Evolutionary conservation across 1,140 invertebrate genomes (phyloP), one percentile per base, ranked within the genome.

Genomic region (Drosophila arawakana): DNA sequence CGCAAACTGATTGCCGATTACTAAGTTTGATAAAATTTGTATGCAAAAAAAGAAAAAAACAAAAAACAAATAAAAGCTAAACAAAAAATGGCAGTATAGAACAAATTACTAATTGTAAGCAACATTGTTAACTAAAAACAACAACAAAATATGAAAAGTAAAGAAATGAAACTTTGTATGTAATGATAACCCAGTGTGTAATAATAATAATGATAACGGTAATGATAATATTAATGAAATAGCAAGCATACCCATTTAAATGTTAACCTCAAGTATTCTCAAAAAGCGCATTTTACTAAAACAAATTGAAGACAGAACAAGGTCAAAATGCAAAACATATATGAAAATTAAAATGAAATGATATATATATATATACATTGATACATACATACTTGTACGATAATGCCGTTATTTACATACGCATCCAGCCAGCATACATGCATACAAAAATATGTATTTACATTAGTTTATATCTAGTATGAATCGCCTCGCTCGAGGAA

Each of bases 211-310:
- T 30, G 25, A 30, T 30, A 30, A 30, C 25, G 25, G 25, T 69
- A 62, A 59, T 60, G 47, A 59, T 43, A 67, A 73, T 59, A 49
- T 57, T 57, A 59, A 71, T 59, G 39, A 52, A 67, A 66, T 52
- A 81, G 58, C 62, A 60, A 80, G 72, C 71, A 54, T 77, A 80
- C 73, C 83, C 76, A 74, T 69, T 80, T 77, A 83, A 88, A 88
- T 89, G 84, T 89, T 84, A 89, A 88, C 80, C 84, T 78, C 83
- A 89, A 89, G 85, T 90, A 89, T 90, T 88, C 82, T 89, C 80
- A 81, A 89, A 30, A 41, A 81, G 68, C 52, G 85, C 84, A 89
- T 89, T 89, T 89, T 84, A 89, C 78, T 79, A 76, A 83, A 88
- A 49, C 39, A 66, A 58, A 71, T 63, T 67, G 58, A 60, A 76